A percentile compares a stretch with the other conserved stretches of the same genome.
Conservation (phyloP, 2,797 vertebrate genomes). For the Rhinogobio ventralis region DNA sequence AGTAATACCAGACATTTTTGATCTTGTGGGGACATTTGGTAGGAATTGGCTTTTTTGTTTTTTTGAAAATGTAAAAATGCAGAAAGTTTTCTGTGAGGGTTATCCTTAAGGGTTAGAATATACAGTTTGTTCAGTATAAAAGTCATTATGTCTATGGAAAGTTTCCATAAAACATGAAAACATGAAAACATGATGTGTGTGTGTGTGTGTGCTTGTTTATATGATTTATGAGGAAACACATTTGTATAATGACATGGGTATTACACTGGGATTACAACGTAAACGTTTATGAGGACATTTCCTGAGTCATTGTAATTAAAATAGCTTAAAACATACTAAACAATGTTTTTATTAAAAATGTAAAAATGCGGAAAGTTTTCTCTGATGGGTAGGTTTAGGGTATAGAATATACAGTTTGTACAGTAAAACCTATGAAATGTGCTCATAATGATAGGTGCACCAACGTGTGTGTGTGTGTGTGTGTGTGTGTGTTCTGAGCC, state of each 20-base stretch:
- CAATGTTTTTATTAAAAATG: background rate
- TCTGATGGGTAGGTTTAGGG: background rate
- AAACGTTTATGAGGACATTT: no score
- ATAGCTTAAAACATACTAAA: no score
- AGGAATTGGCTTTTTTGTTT: no score
- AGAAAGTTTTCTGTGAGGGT: background rate
- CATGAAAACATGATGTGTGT: no score
- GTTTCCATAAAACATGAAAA: no score
- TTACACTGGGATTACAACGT: no score
- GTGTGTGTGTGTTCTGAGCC: background rate
- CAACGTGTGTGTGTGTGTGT: background rate
- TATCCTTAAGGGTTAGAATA: background rate
- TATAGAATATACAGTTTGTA: background rate
- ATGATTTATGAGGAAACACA: no score
- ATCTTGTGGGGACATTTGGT: no score
- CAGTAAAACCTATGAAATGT: background rate
- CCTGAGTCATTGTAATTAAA: no score
- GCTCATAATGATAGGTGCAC: background rate
- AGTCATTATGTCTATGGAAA: background rate
- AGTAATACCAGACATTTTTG: background rate
- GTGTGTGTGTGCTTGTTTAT: no score
- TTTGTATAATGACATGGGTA: no score
- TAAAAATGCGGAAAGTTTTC: background rate
- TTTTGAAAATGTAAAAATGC: background rate
- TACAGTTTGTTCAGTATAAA: background rate